phyloP scores from a whole-genome alignment of 2,797 vertebrate species.

The Muraenolepis orangiensis region DNA sequence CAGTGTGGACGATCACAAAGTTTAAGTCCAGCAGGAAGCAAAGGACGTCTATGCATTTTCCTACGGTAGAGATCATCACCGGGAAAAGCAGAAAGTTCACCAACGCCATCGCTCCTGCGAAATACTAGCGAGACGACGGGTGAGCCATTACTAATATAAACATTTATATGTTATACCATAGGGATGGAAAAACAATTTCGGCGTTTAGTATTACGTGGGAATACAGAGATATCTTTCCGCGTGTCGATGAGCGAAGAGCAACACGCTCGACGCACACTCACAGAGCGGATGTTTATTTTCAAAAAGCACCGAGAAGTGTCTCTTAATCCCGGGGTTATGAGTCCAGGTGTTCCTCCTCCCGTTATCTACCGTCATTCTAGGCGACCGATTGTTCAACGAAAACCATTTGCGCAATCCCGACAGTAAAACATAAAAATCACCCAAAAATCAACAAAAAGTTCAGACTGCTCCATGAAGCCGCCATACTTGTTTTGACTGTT shows the following conservation, averaged over 20 bases:
- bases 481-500: conserved; percentile 62
- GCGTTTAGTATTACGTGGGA: background rate
- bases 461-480: background rate
- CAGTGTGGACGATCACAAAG: conserved; percentile 83
- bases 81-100: conserved; percentile 48
- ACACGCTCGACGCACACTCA: conserved; percentile 20
- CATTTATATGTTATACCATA: too few species aligned
- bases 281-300: conserved; percentile 72
- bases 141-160: too few species aligned
- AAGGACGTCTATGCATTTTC: conserved; percentile 67
- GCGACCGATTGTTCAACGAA: background rate
- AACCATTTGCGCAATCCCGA: background rate
- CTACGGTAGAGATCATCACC: conserved; percentile 58
- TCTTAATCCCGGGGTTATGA: conserved; percentile 34
- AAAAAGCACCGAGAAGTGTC: conserved; percentile 55
- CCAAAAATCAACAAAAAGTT: background rate
- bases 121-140: background rate
- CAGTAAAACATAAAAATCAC: background rate
- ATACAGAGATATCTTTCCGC: background rate
- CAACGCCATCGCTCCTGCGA: conserved; percentile 55
- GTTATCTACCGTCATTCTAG: background rate
- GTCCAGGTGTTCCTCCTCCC: background rate
- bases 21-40: conserved; percentile 86
- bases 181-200: background rate
- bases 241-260: background rate